Evolutionary conservation across 2,797 vertebrate genomes (phyloP).

Genomic region (Propithecus deckenii): DNA sequence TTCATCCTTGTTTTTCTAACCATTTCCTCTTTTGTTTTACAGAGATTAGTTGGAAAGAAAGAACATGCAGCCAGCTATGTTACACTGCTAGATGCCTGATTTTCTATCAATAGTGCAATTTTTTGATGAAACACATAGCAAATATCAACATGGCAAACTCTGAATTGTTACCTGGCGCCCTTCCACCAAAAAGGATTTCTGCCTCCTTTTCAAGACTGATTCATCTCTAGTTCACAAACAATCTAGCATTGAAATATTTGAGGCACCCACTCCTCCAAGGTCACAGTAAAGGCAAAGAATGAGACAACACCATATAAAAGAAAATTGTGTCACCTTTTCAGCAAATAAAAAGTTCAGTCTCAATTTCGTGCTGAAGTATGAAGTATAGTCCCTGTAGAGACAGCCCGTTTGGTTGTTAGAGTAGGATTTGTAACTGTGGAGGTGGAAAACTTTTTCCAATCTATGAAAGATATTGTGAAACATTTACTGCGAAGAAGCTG

Average conservation of each 20-base stretch:
- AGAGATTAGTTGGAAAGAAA: constrained; percentile 33
- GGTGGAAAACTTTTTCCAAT: constrained; percentile 73
- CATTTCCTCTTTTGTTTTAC: constrained; percentile 6
- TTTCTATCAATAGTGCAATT: constrained; percentile 40
- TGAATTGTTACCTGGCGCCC: constrained; percentile 44
- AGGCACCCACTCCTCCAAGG: constrained; percentile 37
- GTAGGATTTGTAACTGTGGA: constrained; percentile 76
- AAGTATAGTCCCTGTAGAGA: constrained; percentile 70
- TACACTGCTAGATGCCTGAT: not conserved
- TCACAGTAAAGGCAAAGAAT: constrained; percentile 67
- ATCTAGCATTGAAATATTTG: constrained; percentile 56
- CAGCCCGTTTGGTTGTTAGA: constrained; percentile 66
- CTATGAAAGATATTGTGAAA: constrained; percentile 75
- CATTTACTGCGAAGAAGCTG: constrained; percentile 74
- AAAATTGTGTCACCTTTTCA: constrained; percentile 70
- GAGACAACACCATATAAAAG: constrained; percentile 42
- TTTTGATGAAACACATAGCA: constrained; percentile 53
- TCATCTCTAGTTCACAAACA: constrained; percentile 50
- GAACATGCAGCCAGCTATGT: not conserved
- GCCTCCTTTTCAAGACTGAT: constrained; percentile 59
- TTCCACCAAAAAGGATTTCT: constrained; percentile 54
- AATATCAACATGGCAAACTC: constrained; percentile 50
- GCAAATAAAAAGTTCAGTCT: constrained; percentile 75
- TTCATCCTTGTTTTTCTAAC: not conserved
- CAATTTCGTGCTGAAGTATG: constrained; percentile 69